Percentiles rank a stretch among this genome's conserved stretches.
Conservation (phyloP, 2,888 invertebrate species). For the Rambutsinella grinnellia region DNA sequence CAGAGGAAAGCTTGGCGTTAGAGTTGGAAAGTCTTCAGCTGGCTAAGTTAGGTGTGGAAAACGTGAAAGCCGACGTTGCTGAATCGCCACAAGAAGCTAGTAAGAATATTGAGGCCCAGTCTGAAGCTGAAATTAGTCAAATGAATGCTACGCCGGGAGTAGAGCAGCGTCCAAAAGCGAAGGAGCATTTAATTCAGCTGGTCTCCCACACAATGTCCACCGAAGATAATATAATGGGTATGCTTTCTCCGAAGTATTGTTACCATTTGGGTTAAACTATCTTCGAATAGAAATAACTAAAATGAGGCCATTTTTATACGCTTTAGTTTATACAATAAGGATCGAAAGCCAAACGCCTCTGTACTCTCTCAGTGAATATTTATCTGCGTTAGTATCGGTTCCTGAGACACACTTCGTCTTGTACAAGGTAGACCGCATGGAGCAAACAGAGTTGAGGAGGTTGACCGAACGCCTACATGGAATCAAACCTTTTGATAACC, state of each 20-base stretch:
- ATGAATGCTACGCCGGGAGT: not conserved
- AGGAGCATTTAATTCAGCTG: conserved; percentile 10
- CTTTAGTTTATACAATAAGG: conserved; percentile 37
- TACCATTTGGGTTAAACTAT: too few species aligned
- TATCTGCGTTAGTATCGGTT: conserved; percentile 25
- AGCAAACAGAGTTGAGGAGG: conserved; percentile 49
- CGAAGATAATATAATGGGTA: not conserved
- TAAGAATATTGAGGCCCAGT: not conserved
- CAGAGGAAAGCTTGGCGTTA: not conserved
- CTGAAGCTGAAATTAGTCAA: not conserved
- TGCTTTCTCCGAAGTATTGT: too few species aligned
- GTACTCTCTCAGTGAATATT: conserved; percentile 37
- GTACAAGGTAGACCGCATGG: conserved; percentile 52
- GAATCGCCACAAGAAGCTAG: not conserved
- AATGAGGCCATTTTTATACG: too few species aligned
- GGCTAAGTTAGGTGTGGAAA: not conserved
- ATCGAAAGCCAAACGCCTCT: conserved; percentile 54
- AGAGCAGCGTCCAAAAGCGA: not conserved
- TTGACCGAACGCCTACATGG: conserved; percentile 44
- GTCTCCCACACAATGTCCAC: not conserved
- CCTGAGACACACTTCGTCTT: conserved; percentile 54
- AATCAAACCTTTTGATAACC: conserved; percentile 45
- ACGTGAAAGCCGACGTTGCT: not conserved
- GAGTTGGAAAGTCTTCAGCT: not conserved
- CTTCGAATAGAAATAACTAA: too few species aligned